Evolutionary conservation across 2,888 invertebrate genomes (phyloP).

Genomic region (Synanthedon tipuliformis): DNA sequence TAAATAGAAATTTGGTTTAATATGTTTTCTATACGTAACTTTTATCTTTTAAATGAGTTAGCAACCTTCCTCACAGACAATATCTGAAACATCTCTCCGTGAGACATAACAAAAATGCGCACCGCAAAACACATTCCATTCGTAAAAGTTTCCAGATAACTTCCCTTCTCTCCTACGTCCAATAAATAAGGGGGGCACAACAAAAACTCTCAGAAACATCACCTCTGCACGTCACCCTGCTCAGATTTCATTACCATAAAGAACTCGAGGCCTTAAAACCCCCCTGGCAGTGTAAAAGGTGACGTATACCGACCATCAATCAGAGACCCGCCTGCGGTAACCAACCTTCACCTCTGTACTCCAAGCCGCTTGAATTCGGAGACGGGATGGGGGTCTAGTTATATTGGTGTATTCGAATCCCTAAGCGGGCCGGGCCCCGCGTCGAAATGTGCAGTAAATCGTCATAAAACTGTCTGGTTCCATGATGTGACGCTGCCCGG

Average conservation of each 20-base stretch:
- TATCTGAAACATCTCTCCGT: no score
- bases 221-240: constrained; percentile 68
- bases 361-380: no score
- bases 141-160: constrained; percentile 44
- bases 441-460: constrained; percentile 70
- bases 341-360: not conserved
- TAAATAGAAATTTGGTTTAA: no score
- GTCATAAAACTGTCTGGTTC: constrained; percentile 81
- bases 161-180: constrained; percentile 60
- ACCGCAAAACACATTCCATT: constrained; percentile 54
- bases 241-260: constrained; percentile 72
- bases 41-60: no score
- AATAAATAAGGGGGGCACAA: constrained; percentile 65
- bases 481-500: constrained; percentile 77
- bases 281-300: constrained; percentile 62
- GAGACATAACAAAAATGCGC: constrained; percentile 30
- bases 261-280: constrained; percentile 70
- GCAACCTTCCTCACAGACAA: no score
- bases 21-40: not conserved
- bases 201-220: constrained; percentile 67
- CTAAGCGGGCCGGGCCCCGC: constrained; percentile 49
- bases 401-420: constrained; percentile 46
- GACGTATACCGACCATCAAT: constrained; percentile 22
- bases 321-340: constrained; percentile 9
- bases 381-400: constrained; percentile 17